phyloP scores from a whole-genome alignment of 1,140 invertebrate species.

The Cyclina sinensis region DNA sequence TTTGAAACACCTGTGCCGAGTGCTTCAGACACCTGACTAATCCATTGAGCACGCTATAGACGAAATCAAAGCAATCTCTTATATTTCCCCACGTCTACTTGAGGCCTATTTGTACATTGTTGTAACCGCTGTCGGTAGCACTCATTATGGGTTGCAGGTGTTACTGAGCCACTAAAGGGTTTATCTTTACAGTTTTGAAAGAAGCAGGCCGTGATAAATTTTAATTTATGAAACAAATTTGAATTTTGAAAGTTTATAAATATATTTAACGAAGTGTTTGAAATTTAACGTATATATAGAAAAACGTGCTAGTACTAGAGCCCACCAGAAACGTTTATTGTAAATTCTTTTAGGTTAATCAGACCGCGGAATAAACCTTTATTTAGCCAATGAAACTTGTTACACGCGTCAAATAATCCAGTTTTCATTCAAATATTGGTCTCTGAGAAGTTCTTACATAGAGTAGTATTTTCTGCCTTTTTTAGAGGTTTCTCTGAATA shows the following conservation, averaged over 20 bases:
- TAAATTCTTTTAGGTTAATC: too few relatives aligned
- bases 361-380: too few relatives aligned
- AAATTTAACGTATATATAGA: too few relatives aligned
- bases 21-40: constrained; percentile 41
- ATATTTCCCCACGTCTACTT: neutral
- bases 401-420: too few relatives aligned
- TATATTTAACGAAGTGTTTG: neutral
- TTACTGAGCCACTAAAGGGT: neutral
- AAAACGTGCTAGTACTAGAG: too few relatives aligned
- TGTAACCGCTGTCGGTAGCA: neutral
- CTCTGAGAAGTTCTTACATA: too few relatives aligned
- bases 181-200: neutral
- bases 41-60: constrained; percentile 13
- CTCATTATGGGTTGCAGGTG: constrained; percentile 23
- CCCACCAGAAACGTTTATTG: too few relatives aligned
- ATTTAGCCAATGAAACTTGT: too few relatives aligned
- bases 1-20: constrained; percentile 34
- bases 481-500: too few relatives aligned
- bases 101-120: constrained; percentile 22
- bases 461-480: too few relatives aligned
- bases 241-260: neutral
- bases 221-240: constrained; percentile 26
- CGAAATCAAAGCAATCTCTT: constrained; percentile 23
- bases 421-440: too few relatives aligned
- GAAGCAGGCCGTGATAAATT: constrained; percentile 12